phyloP scores from a whole-genome alignment of 2,797 vertebrate species.

The Poeciliopsis infans region DNA sequence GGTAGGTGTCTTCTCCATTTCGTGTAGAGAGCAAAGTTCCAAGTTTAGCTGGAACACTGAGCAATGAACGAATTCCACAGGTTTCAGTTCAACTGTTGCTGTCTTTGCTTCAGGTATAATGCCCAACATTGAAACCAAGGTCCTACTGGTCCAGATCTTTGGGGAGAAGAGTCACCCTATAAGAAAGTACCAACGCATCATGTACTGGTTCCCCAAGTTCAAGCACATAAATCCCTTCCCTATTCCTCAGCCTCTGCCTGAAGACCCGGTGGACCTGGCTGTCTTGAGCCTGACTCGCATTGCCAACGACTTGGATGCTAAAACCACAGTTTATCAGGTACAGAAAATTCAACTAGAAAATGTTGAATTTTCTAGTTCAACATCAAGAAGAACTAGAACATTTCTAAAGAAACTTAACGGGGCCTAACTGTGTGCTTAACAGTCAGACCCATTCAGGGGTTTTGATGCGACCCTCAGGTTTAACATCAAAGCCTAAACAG shows the following conservation, averaged over 20 bases:
- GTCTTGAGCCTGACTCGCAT: constrained; percentile 83
- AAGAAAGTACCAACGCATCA: constrained; percentile 86
- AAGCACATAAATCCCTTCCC: constrained; percentile 86
- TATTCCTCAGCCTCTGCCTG: constrained; percentile 77
- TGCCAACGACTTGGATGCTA: constrained; percentile 79
- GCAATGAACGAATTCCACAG: neutral
- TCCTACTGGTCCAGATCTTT: constrained; percentile 87
- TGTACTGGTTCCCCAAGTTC: constrained; percentile 91
- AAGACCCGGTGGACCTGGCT: constrained; percentile 84
- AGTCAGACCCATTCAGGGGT: no score
- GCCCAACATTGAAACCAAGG: constrained; percentile 86
- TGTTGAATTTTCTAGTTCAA: neutral
- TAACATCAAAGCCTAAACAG: no score
- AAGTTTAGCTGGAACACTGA: neutral
- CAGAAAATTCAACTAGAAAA: neutral
- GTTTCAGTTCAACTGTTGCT: neutral
- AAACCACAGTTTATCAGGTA: constrained; percentile 87
- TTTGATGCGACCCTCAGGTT: no score
- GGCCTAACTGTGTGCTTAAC: no score
- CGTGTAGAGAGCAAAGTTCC: neutral
- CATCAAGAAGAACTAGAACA: neutral
- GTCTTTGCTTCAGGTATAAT: constrained; percentile 78
- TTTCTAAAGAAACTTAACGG: no score
- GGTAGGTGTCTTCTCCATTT: constrained; percentile 73
- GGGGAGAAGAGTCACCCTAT: constrained; percentile 86